Evolutionary conservation across 2,797 vertebrate genomes (phyloP).

Genomic region (Cheirogaleus major): DNA sequence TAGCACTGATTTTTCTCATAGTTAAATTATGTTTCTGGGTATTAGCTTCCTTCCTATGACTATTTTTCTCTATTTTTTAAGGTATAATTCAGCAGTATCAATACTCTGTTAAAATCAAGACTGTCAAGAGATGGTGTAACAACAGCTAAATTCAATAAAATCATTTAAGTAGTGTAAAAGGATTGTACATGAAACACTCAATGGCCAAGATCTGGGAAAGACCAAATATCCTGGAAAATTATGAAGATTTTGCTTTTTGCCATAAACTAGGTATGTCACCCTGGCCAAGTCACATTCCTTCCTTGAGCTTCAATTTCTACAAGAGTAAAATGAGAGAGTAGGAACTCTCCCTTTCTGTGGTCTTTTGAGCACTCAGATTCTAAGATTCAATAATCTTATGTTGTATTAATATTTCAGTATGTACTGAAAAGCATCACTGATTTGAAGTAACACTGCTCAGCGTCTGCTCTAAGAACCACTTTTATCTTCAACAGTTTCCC

Average conservation of each 20-base stretch:
- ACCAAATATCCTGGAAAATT: not conserved
- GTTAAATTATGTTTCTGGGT: not conserved
- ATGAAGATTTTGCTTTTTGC: not conserved
- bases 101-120: conserved; percentile 3
- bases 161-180: not conserved
- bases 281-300: not conserved
- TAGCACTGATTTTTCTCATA: not conserved
- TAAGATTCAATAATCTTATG: not conserved
- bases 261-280: not conserved
- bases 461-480: not conserved
- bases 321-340: not conserved
- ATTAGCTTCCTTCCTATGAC: not conserved
- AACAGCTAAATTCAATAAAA: not conserved
- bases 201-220: not conserved
- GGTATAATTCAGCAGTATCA: not conserved
- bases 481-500: not conserved
- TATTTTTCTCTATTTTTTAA: not conserved
- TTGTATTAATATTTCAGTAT: not conserved
- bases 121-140: not conserved
- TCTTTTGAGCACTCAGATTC: not conserved
- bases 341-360: not conserved
- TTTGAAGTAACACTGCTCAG: not conserved
- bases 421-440: not conserved
- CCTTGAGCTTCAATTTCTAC: not conserved
- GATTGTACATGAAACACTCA: not conserved